Conservation (phyloP, 2,888 invertebrate species). For the Ptychoptera albimana region DNA sequence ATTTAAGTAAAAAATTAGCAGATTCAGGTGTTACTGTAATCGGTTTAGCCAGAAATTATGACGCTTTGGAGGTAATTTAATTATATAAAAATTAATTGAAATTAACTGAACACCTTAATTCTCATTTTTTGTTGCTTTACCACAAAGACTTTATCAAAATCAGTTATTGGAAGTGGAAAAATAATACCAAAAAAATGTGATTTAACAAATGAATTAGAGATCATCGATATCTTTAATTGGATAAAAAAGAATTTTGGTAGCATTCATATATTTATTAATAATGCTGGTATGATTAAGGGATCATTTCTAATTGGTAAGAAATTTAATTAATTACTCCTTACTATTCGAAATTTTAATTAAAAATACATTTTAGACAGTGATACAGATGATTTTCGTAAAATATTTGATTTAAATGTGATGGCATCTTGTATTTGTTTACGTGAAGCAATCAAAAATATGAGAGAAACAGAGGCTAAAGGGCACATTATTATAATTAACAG, state of each 20-base stretch:
- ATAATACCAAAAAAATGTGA: conserved; percentile 26
- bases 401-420: conserved; percentile 37
- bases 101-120: too few species aligned
- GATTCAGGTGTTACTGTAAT: conserved; percentile 32
- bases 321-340: background rate
- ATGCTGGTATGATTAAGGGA: conserved; percentile 28
- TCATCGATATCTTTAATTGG: conserved; percentile 21
- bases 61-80: conserved; percentile 17
- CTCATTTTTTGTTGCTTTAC: too few species aligned
- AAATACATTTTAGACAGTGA: conserved; percentile 13
- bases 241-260: conserved; percentile 20
- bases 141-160: conserved; percentile 20
- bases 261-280: conserved; percentile 27
- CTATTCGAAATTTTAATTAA: background rate
- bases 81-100: background rate
- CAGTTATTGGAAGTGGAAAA: conserved; percentile 23
- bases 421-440: conserved; percentile 38
- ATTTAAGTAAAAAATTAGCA: conserved; percentile 23
- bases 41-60: conserved; percentile 29
- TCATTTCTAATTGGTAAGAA: conserved; percentile 23
- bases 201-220: conserved; percentile 21
- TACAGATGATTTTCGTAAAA: conserved; percentile 22
- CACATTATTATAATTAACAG: conserved; percentile 47
- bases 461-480: conserved; percentile 32
- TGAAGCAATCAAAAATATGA: conserved; percentile 39